Percentiles rank a stretch among this genome's conserved stretches.
Evolutionary conservation across 2,113 vertebrate species (phyloP).

Genomic region (Datnioides undecimradiatus): DNA sequence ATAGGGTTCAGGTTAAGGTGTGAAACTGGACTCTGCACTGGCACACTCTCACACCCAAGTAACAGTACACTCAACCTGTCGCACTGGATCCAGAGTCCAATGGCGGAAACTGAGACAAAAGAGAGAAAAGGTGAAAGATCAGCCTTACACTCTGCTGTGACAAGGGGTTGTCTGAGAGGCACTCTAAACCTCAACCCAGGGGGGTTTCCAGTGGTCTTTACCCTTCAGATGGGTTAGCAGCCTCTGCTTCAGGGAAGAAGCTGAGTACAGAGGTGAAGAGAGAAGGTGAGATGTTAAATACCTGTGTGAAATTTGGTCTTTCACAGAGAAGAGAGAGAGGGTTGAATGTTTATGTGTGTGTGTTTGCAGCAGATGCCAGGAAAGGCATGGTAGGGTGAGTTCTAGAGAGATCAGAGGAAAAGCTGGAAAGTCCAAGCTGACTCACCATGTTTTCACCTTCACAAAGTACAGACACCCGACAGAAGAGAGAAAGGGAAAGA

Average conservation of each 20-base stretch:
- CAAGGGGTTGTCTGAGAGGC: constrained; percentile 49
- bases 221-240: constrained; percentile 16
- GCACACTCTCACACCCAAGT: constrained; percentile 76
- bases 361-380: constrained; percentile 59
- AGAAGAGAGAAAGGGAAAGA: constrained; percentile 5
- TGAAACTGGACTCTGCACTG: constrained; percentile 51
- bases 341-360: constrained; percentile 1
- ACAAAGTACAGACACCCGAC: constrained; percentile 32
- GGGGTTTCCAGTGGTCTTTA: constrained; percentile 53
- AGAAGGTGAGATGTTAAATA: constrained; percentile 66
- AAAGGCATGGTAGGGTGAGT: constrained; percentile 60
- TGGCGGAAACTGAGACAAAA: constrained; percentile 46
- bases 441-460: constrained; percentile 73
- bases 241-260: constrained; percentile 52
- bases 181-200: constrained; percentile 37
- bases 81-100: constrained; percentile 27
- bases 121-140: constrained; percentile 71
- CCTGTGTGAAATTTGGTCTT: constrained; percentile 53
- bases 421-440: constrained; percentile 80
- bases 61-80: constrained; percentile 68
- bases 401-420: constrained; percentile 68
- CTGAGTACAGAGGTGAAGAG: constrained; percentile 31
- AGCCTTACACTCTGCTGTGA: constrained; percentile 69
- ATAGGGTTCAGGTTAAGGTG: constrained; percentile 49
- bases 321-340: constrained; percentile 32